Base-by-base conservation (phyloP, 1,140 invertebrate species). In the Caenorhabditis brenneri region DNA sequence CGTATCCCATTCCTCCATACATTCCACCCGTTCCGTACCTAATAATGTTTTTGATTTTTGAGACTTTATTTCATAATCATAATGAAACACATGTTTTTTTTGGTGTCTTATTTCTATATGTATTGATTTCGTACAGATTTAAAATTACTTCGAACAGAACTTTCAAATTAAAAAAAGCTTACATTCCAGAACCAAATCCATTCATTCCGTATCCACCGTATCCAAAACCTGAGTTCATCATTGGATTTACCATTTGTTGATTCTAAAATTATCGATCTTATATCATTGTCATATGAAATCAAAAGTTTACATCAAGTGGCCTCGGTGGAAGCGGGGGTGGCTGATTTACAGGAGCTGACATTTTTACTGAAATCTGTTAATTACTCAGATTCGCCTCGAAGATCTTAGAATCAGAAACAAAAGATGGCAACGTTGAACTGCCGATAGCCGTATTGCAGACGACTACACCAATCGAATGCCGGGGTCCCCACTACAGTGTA, bases 1-100 rank as follows among this genome's bases (percentile, higher is more conserved):
- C 82, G 36, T 80, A 80, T 12, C 51, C 22, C 27, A 33, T 69
- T 58, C 79, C 79, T 22, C 83, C 83, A 36, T 80, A 80, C 79
- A 60, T 81, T n/a, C 58, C 53, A 5, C 79, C 46, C 0, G 22
- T 39, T 36, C 83, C 78, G 27, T 84, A 80, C 39, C 65, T 74
- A 58, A 58, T 42, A n/a, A n/a, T n/a, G n/a, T n/a, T n/a, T n/a
- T 42, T 6, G 5, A 12, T 42, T 42, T 42, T 42, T 42, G n/a
- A n/a, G n/a, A n/a, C n/a, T n/a, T n/a, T n/a, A n/a, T n/a, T n/a
- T n/a, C n/a, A n/a, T n/a, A n/a, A n/a, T n/a, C n/a, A n/a, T n/a
- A n/a, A n/a, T n/a, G n/a, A n/a, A n/a, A n/a, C n/a, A n/a, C n/a
- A n/a, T n/a, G n/a, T n/a, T n/a, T n/a, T n/a, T n/a, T n/a, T n/a